Evolutionary conservation across 2,113 vertebrate genomes (phyloP).

Genomic region (Gymnocephalus cernua): DNA sequence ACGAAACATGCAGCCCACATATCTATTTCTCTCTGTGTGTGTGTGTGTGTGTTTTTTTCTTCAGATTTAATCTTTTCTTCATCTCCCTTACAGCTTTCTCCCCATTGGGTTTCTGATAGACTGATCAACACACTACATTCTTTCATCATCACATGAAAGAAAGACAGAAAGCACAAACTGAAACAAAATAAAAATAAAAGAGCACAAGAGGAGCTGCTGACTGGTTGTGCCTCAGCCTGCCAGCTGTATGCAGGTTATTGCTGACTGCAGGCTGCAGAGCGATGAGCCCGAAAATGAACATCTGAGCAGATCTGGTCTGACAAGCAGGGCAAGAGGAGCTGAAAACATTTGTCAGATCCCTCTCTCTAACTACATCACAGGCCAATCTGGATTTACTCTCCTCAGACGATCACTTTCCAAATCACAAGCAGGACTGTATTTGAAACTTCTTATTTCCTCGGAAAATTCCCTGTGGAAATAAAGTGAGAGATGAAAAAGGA

Average conservation of each 20-base stretch:
- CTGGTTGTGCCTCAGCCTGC: constrained; percentile 43
- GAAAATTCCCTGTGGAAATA: background rate
- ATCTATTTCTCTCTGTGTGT: background rate
- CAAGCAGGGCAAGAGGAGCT: constrained; percentile 11
- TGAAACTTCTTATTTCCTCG: background rate
- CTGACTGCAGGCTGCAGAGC: constrained; percentile 50
- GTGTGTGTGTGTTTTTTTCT: background rate
- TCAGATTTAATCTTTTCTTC: constrained; percentile 21
- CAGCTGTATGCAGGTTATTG: constrained; percentile 53
- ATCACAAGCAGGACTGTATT: background rate
- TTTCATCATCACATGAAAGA: constrained; percentile 22
- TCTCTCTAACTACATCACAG: constrained; percentile 26
- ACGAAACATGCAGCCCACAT: background rate
- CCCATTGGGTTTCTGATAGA: constrained; percentile 1
- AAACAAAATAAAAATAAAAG: constrained; percentile 38
- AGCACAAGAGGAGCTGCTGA: constrained; percentile 59
- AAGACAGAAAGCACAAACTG: constrained; percentile 29
- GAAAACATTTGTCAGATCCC: constrained; percentile 14
- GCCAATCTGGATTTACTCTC: constrained; percentile 11
- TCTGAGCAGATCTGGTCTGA: constrained; percentile 53
- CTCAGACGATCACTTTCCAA: constrained; percentile 8
- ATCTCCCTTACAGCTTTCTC: background rate
- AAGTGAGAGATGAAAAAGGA: constrained; percentile 84
- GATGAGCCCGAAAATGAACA: constrained; percentile 29
- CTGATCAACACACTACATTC: constrained; percentile 33